Percentiles rank a stretch among this genome's conserved stretches.
phyloP scores from a whole-genome alignment of 2,113 vertebrate species.

The Mormyrus iriodes region DNA sequence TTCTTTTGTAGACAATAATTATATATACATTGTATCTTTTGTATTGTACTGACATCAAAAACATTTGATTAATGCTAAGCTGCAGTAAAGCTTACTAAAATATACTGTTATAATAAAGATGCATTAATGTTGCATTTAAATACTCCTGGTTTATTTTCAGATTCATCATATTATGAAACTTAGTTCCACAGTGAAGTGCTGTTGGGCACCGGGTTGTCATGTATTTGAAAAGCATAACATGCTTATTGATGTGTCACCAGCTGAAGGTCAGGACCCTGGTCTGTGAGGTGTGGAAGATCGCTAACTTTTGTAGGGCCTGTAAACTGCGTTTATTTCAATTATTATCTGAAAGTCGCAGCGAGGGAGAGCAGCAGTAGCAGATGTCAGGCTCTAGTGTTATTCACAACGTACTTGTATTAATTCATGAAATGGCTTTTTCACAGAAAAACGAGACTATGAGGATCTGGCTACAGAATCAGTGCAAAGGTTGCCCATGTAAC shows the following conservation, averaged over 20 bases:
- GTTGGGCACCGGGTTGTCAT: background rate
- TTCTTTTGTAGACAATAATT: background rate
- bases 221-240: background rate
- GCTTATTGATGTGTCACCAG: background rate
- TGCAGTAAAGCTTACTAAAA: background rate
- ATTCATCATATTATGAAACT: background rate
- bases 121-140: background rate
- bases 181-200: background rate
- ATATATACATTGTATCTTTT: background rate
- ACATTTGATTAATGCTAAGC: background rate
- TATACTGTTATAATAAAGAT: background rate
- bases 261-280: background rate
- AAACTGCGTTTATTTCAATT: background rate
- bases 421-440: background rate
- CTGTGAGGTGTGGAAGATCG: background rate
- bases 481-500: background rate
- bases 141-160: background rate
- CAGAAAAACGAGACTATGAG: too few species aligned
- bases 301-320: background rate
- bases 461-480: background rate
- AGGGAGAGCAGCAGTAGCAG: background rate
- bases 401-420: background rate
- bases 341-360: background rate
- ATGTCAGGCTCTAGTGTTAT: slow-evolving; percentile 2
- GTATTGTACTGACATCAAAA: background rate